These are phyloP conservation scores for Boulengeromyrus knoepffleri DNA, from an alignment of 2,113 vertebrate species.

Conservation along the genomic window DNA sequence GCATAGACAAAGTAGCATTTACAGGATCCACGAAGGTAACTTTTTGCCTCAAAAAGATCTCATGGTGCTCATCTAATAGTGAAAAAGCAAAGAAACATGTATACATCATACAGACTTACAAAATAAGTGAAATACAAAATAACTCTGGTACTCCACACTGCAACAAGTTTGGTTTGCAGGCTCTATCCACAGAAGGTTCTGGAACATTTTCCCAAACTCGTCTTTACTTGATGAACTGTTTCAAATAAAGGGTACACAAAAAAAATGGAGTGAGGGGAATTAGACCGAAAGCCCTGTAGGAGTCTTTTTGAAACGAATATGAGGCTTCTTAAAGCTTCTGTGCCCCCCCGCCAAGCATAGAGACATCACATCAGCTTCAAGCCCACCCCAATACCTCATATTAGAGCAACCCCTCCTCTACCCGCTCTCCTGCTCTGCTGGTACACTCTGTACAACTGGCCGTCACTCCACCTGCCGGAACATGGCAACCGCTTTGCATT, in stretches of 20 bases:
- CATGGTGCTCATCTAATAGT: background rate
- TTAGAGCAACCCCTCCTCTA: background rate
- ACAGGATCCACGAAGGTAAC: slow-evolving; percentile 94
- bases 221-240: background rate
- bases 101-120: background rate
- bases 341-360: background rate
- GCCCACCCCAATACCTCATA: background rate
- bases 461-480: background rate
- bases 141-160: background rate
- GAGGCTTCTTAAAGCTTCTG: background rate
- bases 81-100: background rate
- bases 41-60: background rate
- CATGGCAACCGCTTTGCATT: background rate
- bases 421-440: background rate
- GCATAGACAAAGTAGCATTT: slow-evolving; percentile 98
- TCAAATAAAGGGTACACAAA: background rate
- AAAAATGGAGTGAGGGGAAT: background rate
- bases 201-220: background rate
- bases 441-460: background rate
- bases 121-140: background rate
- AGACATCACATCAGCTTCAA: background rate
- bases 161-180: background rate
- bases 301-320: background rate
- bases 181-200: background rate
- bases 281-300: background rate